Evolutionary conservation across 2,113 vertebrate genomes (phyloP), one percentile per base, ranked within the genome.

Genomic region (Silurus asotus): DNA sequence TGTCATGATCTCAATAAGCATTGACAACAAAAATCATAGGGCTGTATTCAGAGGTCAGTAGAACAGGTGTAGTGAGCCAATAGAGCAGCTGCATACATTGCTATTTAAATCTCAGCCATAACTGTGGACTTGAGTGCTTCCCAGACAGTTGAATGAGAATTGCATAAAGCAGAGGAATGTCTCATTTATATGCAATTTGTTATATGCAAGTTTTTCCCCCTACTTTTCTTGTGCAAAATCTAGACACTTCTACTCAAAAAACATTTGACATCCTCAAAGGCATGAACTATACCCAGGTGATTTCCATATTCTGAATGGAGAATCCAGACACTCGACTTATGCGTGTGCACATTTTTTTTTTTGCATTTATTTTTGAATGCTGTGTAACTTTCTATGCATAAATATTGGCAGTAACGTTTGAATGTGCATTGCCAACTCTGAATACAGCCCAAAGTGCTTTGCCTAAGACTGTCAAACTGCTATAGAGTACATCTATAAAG

Each of bases 1-100:
- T 28, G 75, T 87, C 59, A 89, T 55, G 64, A 58, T 48, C 81
- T 83, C 64, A 75, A 23, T 4, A 8, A 23, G 28, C 23, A 49
- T 20, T 49, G 58, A 72, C 15, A 62, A 85, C 13, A 61, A 65
- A n/a, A 62, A 61, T 51, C 51, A 55, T 77, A 25, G 51, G 51
- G 51, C 11, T 25, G 75, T 77, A 28, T 25, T 77, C 53, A 51
- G 20, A 53, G 20, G n/a, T 56, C 11, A 56, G n/a, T 56, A 28
- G 15, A 51, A 75, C 48, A 53, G 0, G 8, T 74, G 10, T 53
- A 76, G 10, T 14, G 17, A 10, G 70, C 23, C 11, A 20, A 76
- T 37, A 37, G 14, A 13, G 11, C 3, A 58, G 7, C 6, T 79
- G 17, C 6, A 15, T 25, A 2, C 53, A 28, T 28, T 20, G 15